Evolutionary conservation across 1,140 invertebrate species (phyloP).

Genomic region (Pachyrhynchus sulphureomaculatus): DNA sequence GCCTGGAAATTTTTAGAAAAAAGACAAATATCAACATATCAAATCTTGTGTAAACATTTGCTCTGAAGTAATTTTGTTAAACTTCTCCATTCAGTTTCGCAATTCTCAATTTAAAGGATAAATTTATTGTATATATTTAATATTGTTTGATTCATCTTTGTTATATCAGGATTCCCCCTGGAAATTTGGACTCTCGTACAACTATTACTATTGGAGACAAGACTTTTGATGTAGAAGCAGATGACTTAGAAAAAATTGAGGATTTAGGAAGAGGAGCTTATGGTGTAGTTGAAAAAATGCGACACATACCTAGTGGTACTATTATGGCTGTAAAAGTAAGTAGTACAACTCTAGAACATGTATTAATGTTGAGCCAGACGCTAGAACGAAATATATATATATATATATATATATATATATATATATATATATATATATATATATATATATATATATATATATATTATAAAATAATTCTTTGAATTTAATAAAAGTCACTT

Average conservation of each 20-base stretch:
- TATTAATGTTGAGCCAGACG: background rate
- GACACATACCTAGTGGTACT: constrained; percentile 82
- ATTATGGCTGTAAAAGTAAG: constrained; percentile 88
- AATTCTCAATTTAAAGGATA: too few species aligned
- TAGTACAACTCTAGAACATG: background rate
- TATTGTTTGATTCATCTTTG: background rate
- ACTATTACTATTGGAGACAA: constrained; percentile 84
- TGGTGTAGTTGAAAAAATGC: constrained; percentile 95
- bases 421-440: too few species aligned
- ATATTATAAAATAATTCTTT: too few species aligned
- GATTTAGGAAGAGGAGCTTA: constrained; percentile 94
- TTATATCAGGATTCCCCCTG: constrained; percentile 66
- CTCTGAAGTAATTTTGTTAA: too few species aligned
- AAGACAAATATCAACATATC: too few species aligned
- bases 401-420: too few species aligned
- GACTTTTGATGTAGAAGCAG: constrained; percentile 88
- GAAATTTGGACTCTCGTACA: constrained; percentile 81
- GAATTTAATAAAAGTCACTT: too few species aligned
- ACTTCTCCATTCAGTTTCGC: too few species aligned
- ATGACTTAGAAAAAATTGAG: constrained; percentile 82
- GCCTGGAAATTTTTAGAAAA: too few species aligned
- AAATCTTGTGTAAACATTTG: too few species aligned
- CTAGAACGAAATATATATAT: background rate
- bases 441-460: too few species aligned
- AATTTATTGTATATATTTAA: background rate